phyloP scores from a whole-genome alignment of 1,140 invertebrate genomes.

The Amphibalanus amphitrite region DNA sequence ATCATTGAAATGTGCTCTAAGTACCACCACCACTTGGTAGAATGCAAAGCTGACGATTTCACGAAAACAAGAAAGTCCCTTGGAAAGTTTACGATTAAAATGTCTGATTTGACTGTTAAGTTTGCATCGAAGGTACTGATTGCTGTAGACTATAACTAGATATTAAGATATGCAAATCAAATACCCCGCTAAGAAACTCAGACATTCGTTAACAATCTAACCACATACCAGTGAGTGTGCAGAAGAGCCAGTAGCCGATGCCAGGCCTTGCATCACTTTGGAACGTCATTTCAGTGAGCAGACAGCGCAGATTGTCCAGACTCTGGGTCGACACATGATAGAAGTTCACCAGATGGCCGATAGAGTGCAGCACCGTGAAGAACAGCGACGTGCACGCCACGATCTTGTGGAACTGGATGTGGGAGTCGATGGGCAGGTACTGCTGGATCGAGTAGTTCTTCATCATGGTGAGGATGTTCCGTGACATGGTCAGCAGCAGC shows the following conservation, averaged over 20 bases:
- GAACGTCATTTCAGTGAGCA: conserved; percentile 86
- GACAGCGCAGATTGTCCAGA: conserved; percentile 76
- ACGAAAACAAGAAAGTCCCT: no score
- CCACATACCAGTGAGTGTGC: conserved; percentile 68
- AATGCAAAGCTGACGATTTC: no score
- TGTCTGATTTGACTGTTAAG: no score
- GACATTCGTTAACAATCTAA: neutral
- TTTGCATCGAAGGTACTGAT: no score
- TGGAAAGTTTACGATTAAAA: no score
- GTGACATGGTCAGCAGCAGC: conserved; percentile 86
- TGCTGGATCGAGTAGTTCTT: conserved; percentile 94
- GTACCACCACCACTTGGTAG: no score
- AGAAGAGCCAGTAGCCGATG: conserved; percentile 86
- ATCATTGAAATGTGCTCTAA: no score
- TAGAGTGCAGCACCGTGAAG: conserved; percentile 76
- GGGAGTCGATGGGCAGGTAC: conserved; percentile 92
- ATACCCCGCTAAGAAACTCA: conserved; percentile 45
- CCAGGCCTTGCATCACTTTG: conserved; percentile 78
- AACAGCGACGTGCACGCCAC: conserved; percentile 91
- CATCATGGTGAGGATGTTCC: conserved; percentile 88
- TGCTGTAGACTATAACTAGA: no score
- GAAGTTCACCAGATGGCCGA: conserved; percentile 96
- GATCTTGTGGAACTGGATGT: conserved; percentile 97
- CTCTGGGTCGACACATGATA: conserved; percentile 97
- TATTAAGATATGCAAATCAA: no score